phyloP scores from a whole-genome alignment of 2,113 vertebrate species.

The Oophaga pumilio region DNA sequence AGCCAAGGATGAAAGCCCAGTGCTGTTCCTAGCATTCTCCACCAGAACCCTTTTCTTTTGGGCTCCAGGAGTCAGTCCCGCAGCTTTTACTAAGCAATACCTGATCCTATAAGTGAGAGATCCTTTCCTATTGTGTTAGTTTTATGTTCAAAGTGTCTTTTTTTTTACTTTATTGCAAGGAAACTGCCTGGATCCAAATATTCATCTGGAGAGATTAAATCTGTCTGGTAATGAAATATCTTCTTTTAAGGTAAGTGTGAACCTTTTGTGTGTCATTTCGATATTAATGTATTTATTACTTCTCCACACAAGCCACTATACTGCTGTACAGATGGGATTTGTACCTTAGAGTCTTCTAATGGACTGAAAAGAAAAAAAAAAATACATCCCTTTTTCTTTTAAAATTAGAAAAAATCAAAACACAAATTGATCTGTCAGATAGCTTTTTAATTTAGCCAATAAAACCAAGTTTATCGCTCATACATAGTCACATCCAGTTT shows the following conservation, averaged over 20 bases:
- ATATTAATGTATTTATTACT: not conserved
- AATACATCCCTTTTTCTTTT: not conserved
- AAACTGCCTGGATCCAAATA: constrained; percentile 77
- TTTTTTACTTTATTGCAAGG: constrained; percentile 70
- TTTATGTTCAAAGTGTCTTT: not conserved
- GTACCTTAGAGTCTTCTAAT: not conserved
- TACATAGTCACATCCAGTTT: no score
- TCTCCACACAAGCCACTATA: not conserved
- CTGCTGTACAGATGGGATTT: not conserved
- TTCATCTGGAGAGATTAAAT: constrained; percentile 80
- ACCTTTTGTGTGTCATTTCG: not conserved
- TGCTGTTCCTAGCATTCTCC: no score
- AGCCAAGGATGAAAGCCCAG: no score
- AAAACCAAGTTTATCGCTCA: no score
- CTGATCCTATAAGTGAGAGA: not conserved
- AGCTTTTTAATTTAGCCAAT: no score
- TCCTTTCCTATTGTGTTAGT: not conserved
- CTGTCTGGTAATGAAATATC: constrained; percentile 87
- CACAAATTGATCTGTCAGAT: no score
- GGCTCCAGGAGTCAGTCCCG: no score
- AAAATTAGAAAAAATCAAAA: no score
- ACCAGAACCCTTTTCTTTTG: no score
- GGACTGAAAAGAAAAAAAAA: not conserved
- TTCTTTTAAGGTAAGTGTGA: constrained; percentile 82
- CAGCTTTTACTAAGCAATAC: no score